Percentiles rank a stretch among this genome's conserved stretches.
These are phyloP conservation scores for Prionchulus punctatus DNA, from an alignment of 2,888 invertebrate genomes.

Conservation along the genomic window DNA sequence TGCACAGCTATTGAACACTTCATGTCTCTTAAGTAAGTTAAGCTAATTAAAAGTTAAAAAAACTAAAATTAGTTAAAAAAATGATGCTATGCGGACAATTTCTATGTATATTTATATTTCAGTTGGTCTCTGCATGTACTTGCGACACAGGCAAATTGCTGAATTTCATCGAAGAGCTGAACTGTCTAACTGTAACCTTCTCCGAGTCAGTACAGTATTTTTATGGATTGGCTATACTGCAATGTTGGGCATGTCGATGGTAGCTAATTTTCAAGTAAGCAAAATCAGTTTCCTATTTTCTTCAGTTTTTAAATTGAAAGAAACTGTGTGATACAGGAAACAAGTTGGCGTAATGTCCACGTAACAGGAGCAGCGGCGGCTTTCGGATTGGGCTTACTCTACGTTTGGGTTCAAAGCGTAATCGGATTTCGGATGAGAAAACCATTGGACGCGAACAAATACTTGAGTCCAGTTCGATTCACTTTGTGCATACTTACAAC, in stretches of 20 bases:
- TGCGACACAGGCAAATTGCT: slow-evolving; percentile 50
- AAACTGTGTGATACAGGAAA: slow-evolving; percentile 39
- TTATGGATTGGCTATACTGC: slow-evolving; percentile 46
- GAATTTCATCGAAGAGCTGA: slow-evolving; percentile 28
- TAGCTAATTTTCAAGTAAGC: slow-evolving; percentile 51
- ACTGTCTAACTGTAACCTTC: slow-evolving; percentile 24
- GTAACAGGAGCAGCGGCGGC: slow-evolving; percentile 51
- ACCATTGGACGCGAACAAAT: slow-evolving; percentile 41
- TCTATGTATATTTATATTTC: slow-evolving; percentile 27
- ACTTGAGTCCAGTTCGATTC: too few relatives aligned
- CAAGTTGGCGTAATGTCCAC: slow-evolving; percentile 50
- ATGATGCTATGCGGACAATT: neutral
- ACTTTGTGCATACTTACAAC: too few relatives aligned
- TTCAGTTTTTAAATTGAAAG: neutral
- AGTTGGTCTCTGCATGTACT: slow-evolving; percentile 51
- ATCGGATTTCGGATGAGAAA: slow-evolving; percentile 43
- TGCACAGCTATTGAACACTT: slow-evolving; percentile 53
- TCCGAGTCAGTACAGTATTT: slow-evolving; percentile 44
- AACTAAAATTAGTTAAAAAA: neutral
- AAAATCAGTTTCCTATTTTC: too few relatives aligned
- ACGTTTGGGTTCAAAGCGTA: slow-evolving; percentile 57
- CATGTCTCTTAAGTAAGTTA: slow-evolving; percentile 42
- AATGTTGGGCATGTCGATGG: slow-evolving; percentile 50
- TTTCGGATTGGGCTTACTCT: slow-evolving; percentile 60
- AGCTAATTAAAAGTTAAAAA: too few relatives aligned